Evolutionary conservation across 2,797 vertebrate genomes (phyloP), one percentile per base, ranked within the genome.

Genomic region (Thripadectes ignobilis): DNA sequence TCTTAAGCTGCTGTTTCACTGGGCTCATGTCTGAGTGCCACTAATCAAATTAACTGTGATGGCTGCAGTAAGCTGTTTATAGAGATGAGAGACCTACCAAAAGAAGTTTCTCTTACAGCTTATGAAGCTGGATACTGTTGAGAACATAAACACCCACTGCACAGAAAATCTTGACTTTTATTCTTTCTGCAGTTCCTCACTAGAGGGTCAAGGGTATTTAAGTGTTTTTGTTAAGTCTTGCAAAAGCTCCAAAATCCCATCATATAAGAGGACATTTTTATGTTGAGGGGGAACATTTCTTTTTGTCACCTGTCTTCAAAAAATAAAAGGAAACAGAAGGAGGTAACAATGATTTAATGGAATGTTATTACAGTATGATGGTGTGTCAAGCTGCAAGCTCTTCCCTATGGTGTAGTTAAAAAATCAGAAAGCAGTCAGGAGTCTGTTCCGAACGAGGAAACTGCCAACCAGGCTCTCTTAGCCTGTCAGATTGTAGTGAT

Each of bases 31-130:
- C 92, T 73, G 77, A 93, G 65, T 86, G 91, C 68, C 94, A 94
- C 91, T 96, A 94, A 97, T 94, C 92, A 97, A 97, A 98, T 97
- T 95, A 98, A 96, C 75, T 72, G 45, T 81, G 94, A 97, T 95
- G 93, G 89, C 85, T 94, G 82, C 85, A 95, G 89, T 96, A 96
- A 97, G 91, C 83, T 95, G 87, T 96, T 97, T 96, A 96, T 59
- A 93, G 89, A 97, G 92, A 97, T 96, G 92, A 96, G 96, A 96
- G 88, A 82, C 80, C 61, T 88, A 97, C 79, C 94, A 92, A 95
- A 93, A 95, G 75, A 96, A 93, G 69, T 85, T 92, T 93, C 91
- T 86, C 41, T 93, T 92, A 77, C 88, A 69, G 45, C 69, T 97
- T 94, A 95, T 59, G 52, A 24, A 55, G 67, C 62, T 95, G 91